phyloP scores from a whole-genome alignment of 1,140 invertebrate genomes.

The Achatina immaculata region DNA sequence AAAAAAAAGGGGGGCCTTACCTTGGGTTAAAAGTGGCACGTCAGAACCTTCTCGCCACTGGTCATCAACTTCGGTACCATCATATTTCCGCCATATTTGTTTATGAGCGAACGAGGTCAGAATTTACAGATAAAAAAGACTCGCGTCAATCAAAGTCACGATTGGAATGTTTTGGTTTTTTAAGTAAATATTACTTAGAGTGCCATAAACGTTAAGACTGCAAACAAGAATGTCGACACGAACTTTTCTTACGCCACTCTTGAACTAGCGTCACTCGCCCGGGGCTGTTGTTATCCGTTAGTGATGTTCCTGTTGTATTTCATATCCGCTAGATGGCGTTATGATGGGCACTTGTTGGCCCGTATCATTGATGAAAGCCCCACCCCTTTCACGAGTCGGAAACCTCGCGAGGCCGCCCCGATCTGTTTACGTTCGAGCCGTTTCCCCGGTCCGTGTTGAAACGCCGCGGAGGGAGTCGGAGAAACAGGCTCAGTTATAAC shows the following conservation, averaged over 20 bases:
- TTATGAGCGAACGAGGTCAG: slow-evolving; percentile 1
- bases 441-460: slow-evolving; percentile 5
- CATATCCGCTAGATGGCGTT: slow-evolving; percentile 29
- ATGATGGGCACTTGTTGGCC: slow-evolving; percentile 29
- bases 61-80: slow-evolving; percentile 3
- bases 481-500: slow-evolving; percentile 18
- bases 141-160: neutral
- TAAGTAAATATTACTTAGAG: no score
- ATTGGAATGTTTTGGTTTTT: neutral
- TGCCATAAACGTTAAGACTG: neutral
- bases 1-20: neutral
- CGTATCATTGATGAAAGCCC: slow-evolving; percentile 24
- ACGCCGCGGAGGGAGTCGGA: slow-evolving; percentile 5
- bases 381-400: slow-evolving; percentile 14
- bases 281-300: slow-evolving; percentile 1
- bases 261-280: neutral
- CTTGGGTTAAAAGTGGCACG: neutral
- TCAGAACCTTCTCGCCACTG: neutral
- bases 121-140: slow-evolving; percentile 1
- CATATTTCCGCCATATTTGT: slow-evolving; percentile 22
- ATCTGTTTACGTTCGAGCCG: slow-evolving; percentile 23
- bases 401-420: slow-evolving; percentile 10
- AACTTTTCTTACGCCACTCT: neutral
- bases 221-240: neutral
- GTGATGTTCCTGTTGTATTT: slow-evolving; percentile 7